Conservation (phyloP, 2,113 vertebrate species). For the Bambusicola thoracicus region DNA sequence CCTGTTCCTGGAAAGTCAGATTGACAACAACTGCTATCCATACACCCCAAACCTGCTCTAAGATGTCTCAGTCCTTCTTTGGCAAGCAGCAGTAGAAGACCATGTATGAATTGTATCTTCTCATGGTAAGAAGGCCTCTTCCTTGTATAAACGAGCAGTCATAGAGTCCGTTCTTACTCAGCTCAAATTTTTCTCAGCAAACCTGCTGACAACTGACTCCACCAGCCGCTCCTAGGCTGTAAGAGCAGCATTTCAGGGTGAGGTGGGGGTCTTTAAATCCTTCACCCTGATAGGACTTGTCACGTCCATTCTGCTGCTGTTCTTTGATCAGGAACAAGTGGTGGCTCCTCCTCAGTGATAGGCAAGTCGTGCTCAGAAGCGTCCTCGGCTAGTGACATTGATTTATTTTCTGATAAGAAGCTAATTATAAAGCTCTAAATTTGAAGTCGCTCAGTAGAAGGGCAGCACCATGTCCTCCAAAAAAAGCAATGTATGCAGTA, state of each 20-base stretch:
- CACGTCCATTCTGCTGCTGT: neutral
- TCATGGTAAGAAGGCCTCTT: neutral
- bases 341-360: neutral
- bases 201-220: neutral
- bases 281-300: neutral
- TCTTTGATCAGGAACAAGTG: neutral
- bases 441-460: neutral
- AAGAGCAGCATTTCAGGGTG: neutral
- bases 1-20: neutral
- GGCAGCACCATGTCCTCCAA: neutral
- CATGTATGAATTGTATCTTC: neutral
- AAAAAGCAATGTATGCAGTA: neutral
- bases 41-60: neutral
- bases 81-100: neutral
- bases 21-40: neutral
- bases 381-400: neutral
- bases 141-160: neutral
- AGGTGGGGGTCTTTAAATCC: neutral
- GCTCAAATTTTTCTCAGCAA: neutral
- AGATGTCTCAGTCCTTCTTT: neutral
- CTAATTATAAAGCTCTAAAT: conserved; percentile 8
- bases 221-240: neutral
- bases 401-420: conserved; percentile 23
- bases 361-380: neutral
- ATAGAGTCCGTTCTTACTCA: neutral